Conservation (phyloP, 2,113 vertebrate species). For the Sander lucioperca region DNA sequence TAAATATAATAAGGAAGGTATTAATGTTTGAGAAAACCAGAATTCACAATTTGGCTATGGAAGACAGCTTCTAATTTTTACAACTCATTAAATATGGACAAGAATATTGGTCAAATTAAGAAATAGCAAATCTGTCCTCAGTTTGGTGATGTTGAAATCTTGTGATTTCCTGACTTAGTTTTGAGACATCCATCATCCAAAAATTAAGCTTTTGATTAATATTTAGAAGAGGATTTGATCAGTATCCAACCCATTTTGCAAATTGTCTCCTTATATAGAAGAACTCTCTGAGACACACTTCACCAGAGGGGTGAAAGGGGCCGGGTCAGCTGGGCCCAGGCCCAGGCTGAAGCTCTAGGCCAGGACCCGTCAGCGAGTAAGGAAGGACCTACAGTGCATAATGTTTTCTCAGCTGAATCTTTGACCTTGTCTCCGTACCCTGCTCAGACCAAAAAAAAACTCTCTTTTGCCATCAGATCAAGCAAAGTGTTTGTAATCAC, state of each 20-base stretch:
- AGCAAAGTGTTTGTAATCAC: slow-evolving; percentile 46
- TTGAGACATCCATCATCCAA: not conserved
- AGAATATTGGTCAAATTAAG: not conserved
- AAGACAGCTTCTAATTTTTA: slow-evolving; percentile 38
- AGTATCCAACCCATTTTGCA: not conserved
- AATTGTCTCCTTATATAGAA: not conserved
- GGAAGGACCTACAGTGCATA: not conserved
- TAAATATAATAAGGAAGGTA: slow-evolving; percentile 73
- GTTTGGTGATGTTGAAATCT: not conserved
- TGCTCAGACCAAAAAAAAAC: slow-evolving; percentile 2
- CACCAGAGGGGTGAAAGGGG: not conserved
- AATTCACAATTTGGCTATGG: slow-evolving; percentile 62
- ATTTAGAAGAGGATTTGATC: not conserved
- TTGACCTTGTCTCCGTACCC: slow-evolving; percentile 28
- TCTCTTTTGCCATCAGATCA: slow-evolving; percentile 18
- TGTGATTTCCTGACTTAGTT: slow-evolving; percentile 4
- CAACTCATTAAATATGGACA: slow-evolving; percentile 15
- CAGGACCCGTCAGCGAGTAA: slow-evolving; percentile 10
- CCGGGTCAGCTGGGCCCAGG: not conserved
- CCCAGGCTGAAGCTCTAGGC: not conserved
- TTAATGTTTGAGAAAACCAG: slow-evolving; percentile 65
- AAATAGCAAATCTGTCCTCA: not conserved
- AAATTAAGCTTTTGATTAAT: slow-evolving; percentile 1
- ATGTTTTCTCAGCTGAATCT: slow-evolving; percentile 27
- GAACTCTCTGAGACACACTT: not conserved